A percentile compares a stretch with the other conserved stretches of the same genome.
These are phyloP conservation scores for Phaethon lepturus DNA, from an alignment of 2,113 vertebrate species.

Conservation along the genomic window DNA sequence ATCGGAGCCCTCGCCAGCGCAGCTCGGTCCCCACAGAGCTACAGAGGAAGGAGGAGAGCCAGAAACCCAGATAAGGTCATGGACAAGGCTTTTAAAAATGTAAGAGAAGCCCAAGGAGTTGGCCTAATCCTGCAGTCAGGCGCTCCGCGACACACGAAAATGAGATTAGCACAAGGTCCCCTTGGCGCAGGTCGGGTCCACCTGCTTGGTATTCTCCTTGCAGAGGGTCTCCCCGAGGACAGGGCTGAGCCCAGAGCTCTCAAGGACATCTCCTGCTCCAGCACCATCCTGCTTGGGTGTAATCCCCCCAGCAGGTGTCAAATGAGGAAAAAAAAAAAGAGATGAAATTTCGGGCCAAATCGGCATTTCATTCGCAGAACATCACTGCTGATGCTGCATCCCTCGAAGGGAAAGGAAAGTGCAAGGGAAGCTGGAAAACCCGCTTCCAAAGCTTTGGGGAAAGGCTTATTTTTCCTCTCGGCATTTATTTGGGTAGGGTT, in stretches of 20 bases:
- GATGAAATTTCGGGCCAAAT: neutral
- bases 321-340: rapidly evolving
- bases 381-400: neutral
- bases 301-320: neutral
- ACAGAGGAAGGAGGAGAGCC: neutral
- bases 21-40: neutral
- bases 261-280: neutral
- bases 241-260: neutral
- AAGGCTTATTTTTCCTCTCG: neutral
- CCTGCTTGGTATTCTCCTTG: conserved; percentile 45
- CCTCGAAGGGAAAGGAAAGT: neutral
- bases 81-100: neutral
- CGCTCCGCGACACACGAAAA: neutral
- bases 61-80: neutral
- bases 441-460: neutral
- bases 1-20: neutral
- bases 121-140: neutral
- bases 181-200: neutral
- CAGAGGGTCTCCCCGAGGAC: neutral
- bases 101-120: neutral
- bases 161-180: conserved; percentile 47
- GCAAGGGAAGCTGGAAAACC: neutral
- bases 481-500: neutral
- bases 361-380: neutral
- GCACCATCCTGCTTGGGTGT: rapidly evolving